These are phyloP conservation scores for Argopecten irradians DNA, from an alignment of 1,140 invertebrate genomes.

Conservation along the genomic window DNA sequence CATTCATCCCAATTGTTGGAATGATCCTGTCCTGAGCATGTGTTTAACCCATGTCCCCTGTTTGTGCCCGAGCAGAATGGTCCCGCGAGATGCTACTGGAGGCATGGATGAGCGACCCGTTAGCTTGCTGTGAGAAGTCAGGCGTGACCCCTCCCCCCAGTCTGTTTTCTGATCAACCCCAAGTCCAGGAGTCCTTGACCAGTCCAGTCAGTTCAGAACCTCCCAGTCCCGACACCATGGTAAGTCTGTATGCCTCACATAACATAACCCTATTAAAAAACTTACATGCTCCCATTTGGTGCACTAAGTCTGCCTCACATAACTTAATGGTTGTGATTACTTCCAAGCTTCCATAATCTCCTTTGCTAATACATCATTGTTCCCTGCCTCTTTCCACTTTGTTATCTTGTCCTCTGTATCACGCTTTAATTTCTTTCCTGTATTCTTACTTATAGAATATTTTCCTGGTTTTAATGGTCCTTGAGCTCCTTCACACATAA, in stretches of 20 bases:
- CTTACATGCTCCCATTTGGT: too few species aligned
- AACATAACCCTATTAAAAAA: too few species aligned
- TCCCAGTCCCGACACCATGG: constrained; percentile 44
- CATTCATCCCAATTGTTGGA: background rate
- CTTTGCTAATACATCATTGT: too few species aligned
- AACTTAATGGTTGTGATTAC: too few species aligned
- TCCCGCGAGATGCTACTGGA: constrained; percentile 84
- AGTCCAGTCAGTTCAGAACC: constrained; percentile 60
- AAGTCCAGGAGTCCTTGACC: constrained; percentile 66
- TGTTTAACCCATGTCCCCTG: constrained; percentile 46
- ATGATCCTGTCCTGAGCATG: background rate
- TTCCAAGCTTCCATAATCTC: too few species aligned
- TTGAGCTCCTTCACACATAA: too few species aligned
- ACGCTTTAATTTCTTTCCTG: too few species aligned
- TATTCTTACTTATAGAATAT: too few species aligned
- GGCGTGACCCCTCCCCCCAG: constrained; percentile 82
- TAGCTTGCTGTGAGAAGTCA: constrained; percentile 83
- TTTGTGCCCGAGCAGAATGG: constrained; percentile 81
- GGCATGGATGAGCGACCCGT: constrained; percentile 84
- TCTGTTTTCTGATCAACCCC: constrained; percentile 71
- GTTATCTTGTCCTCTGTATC: too few species aligned
- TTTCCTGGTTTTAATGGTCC: too few species aligned
- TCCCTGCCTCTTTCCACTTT: too few species aligned
- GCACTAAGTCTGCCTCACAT: too few species aligned
- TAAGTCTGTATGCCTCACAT: background rate